A percentile compares a stretch with the other conserved stretches of the same genome.
Evolutionary conservation across 2,888 invertebrate genomes (phyloP).

Genomic region (Drosophila pseudotakahashii): DNA sequence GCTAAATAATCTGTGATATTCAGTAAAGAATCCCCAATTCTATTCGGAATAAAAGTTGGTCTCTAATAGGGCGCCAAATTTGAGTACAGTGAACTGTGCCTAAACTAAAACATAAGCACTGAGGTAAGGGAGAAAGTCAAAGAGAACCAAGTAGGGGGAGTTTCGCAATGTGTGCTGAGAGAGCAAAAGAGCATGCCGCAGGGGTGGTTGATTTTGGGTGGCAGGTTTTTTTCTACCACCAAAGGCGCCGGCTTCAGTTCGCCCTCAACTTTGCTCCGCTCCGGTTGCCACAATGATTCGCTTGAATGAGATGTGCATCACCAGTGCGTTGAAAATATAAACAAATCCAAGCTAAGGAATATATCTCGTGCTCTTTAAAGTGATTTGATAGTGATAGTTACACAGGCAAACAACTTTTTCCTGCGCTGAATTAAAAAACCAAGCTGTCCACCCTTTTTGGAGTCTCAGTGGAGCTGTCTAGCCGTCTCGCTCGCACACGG

Average conservation of each 20-base stretch:
- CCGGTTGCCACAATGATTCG: constrained; percentile 29
- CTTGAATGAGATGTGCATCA: constrained; percentile 1
- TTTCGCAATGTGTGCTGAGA: constrained; percentile 10
- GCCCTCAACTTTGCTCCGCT: constrained; percentile 25
- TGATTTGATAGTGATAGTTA: background rate
- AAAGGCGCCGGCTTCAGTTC: constrained; percentile 45
- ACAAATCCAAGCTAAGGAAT: background rate
- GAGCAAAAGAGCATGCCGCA: constrained; percentile 6
- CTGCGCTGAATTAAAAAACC: background rate
- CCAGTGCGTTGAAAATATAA: constrained; percentile 5
- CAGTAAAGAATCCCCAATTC: background rate
- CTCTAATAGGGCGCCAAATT: constrained; percentile 58
- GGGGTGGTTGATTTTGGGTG: constrained; percentile 45
- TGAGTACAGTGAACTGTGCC: constrained; percentile 54
- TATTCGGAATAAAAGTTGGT: background rate
- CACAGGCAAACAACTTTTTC: background rate
- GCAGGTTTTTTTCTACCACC: constrained; percentile 38
- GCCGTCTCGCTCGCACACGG: constrained; percentile 50
- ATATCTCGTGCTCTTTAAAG: too few relatives aligned
- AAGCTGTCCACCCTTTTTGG: constrained; percentile 28
- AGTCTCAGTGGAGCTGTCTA: constrained; percentile 26
- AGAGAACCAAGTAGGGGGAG: constrained; percentile 14
- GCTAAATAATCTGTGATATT: too few relatives aligned
- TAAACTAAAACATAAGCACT: constrained; percentile 11
- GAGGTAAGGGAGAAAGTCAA: background rate